phyloP scores from a whole-genome alignment of 2,113 vertebrate species.

The Nerophis lumbriciformis region DNA sequence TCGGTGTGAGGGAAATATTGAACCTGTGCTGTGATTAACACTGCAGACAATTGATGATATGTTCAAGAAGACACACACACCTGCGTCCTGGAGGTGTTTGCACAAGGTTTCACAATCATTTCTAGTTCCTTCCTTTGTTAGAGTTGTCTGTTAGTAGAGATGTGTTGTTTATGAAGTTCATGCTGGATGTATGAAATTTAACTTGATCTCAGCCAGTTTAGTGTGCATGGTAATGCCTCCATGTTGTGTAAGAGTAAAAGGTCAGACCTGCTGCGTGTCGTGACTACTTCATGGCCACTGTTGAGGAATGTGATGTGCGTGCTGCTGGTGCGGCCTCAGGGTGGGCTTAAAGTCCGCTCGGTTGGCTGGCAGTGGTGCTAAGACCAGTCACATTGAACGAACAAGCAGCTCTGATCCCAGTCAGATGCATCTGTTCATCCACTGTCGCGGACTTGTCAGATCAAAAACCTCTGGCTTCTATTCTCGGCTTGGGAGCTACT shows the following conservation, averaged over 20 bases:
- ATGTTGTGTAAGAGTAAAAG: conserved; percentile 30
- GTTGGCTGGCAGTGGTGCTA: conserved; percentile 19
- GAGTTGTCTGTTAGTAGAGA: neutral
- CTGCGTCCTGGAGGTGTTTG: neutral
- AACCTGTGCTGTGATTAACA: conserved; percentile 40
- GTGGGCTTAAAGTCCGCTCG: conserved; percentile 45
- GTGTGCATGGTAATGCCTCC: conserved; percentile 18
- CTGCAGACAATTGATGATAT: conserved; percentile 14
- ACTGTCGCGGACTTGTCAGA: conserved; percentile 21
- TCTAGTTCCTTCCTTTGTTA: neutral
- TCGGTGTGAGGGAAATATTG: conserved; percentile 34
- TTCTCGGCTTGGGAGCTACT: conserved; percentile 9
- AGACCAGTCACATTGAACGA: conserved; percentile 23
- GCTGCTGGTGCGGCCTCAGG: conserved; percentile 33
- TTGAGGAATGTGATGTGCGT: conserved; percentile 59
- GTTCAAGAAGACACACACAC: conserved; percentile 6
- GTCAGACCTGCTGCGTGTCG: conserved; percentile 37
- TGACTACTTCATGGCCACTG: conserved; percentile 42
- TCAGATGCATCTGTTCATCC: conserved; percentile 20
- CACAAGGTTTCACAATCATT: neutral
- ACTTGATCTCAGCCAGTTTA: neutral
- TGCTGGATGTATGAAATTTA: no score
- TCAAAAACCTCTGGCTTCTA: conserved; percentile 32
- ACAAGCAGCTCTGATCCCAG: conserved; percentile 9
- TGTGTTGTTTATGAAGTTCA: conserved; percentile 17